Evolutionary conservation across 2,797 vertebrate species (phyloP).

Genomic region (Sciurus vulgaris): DNA sequence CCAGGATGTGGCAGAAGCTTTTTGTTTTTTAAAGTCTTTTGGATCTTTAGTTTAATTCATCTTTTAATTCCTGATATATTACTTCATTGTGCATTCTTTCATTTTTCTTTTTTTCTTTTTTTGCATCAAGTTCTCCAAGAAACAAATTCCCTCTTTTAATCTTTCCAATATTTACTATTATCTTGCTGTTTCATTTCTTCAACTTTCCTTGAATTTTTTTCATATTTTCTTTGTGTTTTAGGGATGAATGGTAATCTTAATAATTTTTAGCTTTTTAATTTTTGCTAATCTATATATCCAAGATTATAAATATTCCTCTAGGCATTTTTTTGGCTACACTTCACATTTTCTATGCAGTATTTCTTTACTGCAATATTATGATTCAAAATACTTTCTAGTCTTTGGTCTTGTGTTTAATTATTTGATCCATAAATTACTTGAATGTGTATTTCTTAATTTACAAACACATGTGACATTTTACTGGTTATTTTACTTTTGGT

Average conservation of each 20-base stretch:
- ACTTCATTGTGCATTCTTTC: not conserved
- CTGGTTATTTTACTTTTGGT: not conserved
- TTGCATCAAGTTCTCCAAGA: not conserved
- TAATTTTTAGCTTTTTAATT: not conserved
- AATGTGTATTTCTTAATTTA: not conserved
- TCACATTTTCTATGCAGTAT: not conserved
- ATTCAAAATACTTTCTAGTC: not conserved
- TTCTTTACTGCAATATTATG: not conserved
- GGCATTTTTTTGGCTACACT: not conserved
- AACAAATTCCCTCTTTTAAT: not conserved
- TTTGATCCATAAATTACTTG: not conserved
- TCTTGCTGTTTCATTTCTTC: not conserved
- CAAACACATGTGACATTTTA: not conserved
- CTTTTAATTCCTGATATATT: not conserved
- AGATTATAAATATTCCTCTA: not conserved
- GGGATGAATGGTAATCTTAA: conserved; percentile 4
- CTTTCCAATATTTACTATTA: not conserved
- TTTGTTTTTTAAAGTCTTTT: not conserved
- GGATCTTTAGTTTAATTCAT: not conserved
- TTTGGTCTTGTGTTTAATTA: not conserved
- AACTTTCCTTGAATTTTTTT: not conserved
- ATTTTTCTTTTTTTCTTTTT: not conserved
- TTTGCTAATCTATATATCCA: not conserved
- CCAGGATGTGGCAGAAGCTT: no score
- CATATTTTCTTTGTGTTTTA: not conserved